Evolutionary conservation across 1,140 invertebrate genomes (phyloP), one percentile per base, ranked within the genome.

Genomic region (Leptopilina clavipes): DNA sequence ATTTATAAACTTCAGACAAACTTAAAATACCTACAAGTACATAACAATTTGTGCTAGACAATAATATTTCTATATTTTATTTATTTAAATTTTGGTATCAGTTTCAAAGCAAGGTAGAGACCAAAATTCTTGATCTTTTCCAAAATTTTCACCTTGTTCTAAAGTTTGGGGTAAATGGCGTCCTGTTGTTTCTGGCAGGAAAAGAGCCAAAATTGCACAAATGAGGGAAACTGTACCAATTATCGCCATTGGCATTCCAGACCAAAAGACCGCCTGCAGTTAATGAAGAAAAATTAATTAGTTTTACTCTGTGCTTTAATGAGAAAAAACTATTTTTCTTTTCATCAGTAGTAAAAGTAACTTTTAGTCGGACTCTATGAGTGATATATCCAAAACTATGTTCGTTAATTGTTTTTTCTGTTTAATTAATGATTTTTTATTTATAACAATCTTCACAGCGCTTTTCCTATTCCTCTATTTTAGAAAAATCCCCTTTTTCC

Each of bases 111-210:
- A 90, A 0, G 92, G 92, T 31, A 93, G 84, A 59, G 90, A 90
- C 87, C 91, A 93, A 79, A 93, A 92, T 19, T 82, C 84, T 77
- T 94, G 93, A 80, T 92, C 89, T 74, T 89, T 92, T 19, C 94
- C 94, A 82, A 95, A 95, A 19, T 93, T 87, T 81, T 94, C 92
- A 1, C 94, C 94, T 81, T 96, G 94, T 72, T 93, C 89, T 18
- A 95, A 85, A 5, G 94, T 94, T 79, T 95, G 93, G 17, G 95
- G 94, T 37, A 95, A 88, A 77, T 93, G 92, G 70, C 93, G 91
- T 76, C 94, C 92, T 19, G 94, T 86, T 0, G 94, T 95, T 88
- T 96, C 94, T 0, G 94, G 94, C 22, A 96, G 87, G 73, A 94
- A 93, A 2, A 94, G 80, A 5, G 92, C 92, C 0, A 92, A 81